Evolutionary conservation across 2,797 vertebrate genomes (phyloP).

Genomic region (Florisuga fusca): DNA sequence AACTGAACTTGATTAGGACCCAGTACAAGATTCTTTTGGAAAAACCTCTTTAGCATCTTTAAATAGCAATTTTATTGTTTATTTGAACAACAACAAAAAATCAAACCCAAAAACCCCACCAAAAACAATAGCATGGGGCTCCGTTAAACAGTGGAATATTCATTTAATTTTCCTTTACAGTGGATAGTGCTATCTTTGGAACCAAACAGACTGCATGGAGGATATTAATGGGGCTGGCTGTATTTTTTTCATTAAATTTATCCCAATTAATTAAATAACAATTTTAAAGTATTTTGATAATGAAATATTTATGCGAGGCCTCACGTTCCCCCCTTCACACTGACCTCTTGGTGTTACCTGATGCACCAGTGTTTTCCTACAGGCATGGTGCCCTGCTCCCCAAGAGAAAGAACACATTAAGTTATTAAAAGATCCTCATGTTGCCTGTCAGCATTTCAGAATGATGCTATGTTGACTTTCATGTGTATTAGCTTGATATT

Average conservation of each 20-base stretch:
- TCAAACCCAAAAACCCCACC: neutral
- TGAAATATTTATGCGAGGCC: neutral
- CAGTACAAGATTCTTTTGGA: neutral
- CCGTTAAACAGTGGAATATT: neutral
- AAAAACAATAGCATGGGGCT: rapidly evolving
- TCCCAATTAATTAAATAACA: neutral
- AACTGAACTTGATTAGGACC: neutral
- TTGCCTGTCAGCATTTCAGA: neutral
- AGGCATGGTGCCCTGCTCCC: rapidly evolving
- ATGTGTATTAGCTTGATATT: neutral
- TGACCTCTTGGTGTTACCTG: neutral
- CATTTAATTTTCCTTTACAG: neutral
- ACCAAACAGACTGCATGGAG: neutral
- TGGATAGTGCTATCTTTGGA: neutral
- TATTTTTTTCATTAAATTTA: neutral
- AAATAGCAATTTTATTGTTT: neutral
- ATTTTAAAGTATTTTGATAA: neutral
- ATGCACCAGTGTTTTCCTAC: neutral
- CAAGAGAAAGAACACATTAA: neutral
- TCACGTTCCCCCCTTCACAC: neutral
- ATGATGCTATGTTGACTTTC: neutral
- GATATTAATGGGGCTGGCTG: neutral
- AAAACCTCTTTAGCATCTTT: neutral
- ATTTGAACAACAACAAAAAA: neutral
- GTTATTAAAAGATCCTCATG: neutral